Evolutionary conservation across 1,140 invertebrate species (phyloP), one percentile per base, ranked within the genome.

Genomic region (Triops cancriformis): DNA sequence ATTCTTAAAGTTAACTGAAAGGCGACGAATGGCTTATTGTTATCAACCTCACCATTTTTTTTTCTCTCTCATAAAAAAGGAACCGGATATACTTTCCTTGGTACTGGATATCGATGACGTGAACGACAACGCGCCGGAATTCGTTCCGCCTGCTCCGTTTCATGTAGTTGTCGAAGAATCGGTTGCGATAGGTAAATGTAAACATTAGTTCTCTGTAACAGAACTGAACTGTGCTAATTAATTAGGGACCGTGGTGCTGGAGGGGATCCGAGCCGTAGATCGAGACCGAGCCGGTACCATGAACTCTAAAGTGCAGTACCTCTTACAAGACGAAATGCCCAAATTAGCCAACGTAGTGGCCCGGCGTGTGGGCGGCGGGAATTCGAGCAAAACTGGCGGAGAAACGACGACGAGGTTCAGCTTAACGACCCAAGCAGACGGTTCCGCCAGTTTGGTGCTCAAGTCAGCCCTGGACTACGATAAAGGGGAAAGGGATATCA

Each of bases 81-180:
- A 64, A 64, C 51, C 51, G 51, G 51, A 64, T 64, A 64, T 64
- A 23, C 51, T 64, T 64, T 64, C 51, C 51, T 64, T 64, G 51
- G 51, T 64, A 23, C 51, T 64, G 6, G 86, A 85, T 0, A 85
- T 96, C 14, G 85, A 89, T 7, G 94, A 97, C 84, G 89, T 91
- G 78, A 97, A 97, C 82, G 94, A 97, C 83, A 94, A 95, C 85
- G 80, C 87, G 0, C 94, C 94, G 0, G 81, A 83, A 81, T 93
- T 93, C 83, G 82, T 91, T 23, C 90, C 91, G 75, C 51, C 51
- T n/a, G 88, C 90, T 11, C 93, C 93, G 12, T 95, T 94, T 82
- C 85, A 89, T 31, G 86, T 94, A 1, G 88, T 89, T 64, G 91
- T 95, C 27, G 92, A 94, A 80, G 93, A 95, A 82, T 86, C 92